Evolutionary conservation across 2,113 vertebrate species (phyloP).

Genomic region (Corvus hawaiiensis): DNA sequence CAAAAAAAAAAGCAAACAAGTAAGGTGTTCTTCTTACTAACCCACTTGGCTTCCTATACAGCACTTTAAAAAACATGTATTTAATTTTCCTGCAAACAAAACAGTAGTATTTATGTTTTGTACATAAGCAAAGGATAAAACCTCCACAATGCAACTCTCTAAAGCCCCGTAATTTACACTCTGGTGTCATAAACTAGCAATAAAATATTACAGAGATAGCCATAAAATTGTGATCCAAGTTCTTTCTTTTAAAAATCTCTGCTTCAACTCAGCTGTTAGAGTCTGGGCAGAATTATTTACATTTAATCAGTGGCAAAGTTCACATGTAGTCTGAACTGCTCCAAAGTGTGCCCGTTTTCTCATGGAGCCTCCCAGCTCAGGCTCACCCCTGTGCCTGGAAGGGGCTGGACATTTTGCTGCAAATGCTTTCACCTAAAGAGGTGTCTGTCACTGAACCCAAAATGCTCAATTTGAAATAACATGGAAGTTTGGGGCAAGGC

Average conservation of each 20-base stretch:
- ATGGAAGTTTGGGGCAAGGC: background rate
- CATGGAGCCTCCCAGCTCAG: background rate
- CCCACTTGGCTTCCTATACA: background rate
- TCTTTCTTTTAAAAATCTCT: background rate
- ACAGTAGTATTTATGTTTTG: background rate
- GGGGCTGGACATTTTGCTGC: background rate
- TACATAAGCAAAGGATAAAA: background rate
- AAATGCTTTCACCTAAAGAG: background rate
- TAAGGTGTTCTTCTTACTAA: background rate
- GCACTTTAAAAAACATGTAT: background rate
- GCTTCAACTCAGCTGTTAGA: background rate
- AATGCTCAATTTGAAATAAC: background rate
- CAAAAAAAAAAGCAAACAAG: background rate
- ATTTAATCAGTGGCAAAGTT: background rate
- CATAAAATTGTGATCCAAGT: background rate
- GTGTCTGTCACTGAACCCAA: background rate
- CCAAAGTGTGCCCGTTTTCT: fast-evolving
- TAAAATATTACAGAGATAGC: conserved; percentile 26
- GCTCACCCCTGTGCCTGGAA: background rate
- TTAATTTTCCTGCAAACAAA: background rate
- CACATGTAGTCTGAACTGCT: background rate
- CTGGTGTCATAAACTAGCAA: background rate
- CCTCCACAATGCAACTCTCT: background rate
- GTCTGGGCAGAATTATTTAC: background rate
- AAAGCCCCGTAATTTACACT: background rate